phyloP scores from a whole-genome alignment of 2,113 vertebrate genomes.

The Oncorhynchus kisutch region DNA sequence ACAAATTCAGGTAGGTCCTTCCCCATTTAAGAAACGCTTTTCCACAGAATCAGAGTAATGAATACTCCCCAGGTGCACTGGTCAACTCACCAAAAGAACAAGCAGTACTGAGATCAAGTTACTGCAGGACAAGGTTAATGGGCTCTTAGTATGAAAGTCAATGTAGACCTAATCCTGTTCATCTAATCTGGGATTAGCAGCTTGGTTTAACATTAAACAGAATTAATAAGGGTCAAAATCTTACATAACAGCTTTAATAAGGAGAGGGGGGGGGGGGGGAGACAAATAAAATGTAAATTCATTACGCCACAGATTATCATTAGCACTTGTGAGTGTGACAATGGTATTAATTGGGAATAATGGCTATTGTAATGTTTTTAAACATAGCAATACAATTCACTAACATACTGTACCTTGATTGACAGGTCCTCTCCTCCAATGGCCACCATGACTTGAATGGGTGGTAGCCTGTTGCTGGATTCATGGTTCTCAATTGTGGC shows the following conservation, averaged over 20 bases:
- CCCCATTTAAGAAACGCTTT: too few species aligned
- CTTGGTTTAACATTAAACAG: not conserved
- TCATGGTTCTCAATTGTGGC: slow-evolving; percentile 90
- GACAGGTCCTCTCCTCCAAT: slow-evolving; percentile 90
- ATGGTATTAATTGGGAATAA: not conserved
- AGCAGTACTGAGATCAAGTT: slow-evolving; percentile 7
- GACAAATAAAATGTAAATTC: not conserved
- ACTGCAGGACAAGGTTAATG: slow-evolving; percentile 5
- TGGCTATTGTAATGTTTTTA: too few species aligned
- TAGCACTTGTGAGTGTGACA: not conserved
- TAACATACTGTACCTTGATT: slow-evolving; percentile 77
- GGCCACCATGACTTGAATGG: slow-evolving; percentile 85
- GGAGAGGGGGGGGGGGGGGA: not conserved
- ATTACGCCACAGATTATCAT: not conserved
- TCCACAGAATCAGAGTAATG: too few species aligned
- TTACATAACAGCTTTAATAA: slow-evolving; percentile 29
- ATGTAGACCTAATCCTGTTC: not conserved
- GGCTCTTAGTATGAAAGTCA: slow-evolving; percentile 13
- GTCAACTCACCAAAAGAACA: not conserved
- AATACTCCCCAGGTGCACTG: not conserved
- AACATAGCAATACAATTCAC: not conserved
- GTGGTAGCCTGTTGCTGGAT: slow-evolving; percentile 74
- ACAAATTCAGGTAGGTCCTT: too few species aligned
- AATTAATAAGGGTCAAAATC: slow-evolving; percentile 10
- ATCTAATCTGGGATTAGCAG: slow-evolving; percentile 36